Base-by-base conservation (phyloP, 1,140 invertebrate species). In the Penaeus japonicus region DNA sequence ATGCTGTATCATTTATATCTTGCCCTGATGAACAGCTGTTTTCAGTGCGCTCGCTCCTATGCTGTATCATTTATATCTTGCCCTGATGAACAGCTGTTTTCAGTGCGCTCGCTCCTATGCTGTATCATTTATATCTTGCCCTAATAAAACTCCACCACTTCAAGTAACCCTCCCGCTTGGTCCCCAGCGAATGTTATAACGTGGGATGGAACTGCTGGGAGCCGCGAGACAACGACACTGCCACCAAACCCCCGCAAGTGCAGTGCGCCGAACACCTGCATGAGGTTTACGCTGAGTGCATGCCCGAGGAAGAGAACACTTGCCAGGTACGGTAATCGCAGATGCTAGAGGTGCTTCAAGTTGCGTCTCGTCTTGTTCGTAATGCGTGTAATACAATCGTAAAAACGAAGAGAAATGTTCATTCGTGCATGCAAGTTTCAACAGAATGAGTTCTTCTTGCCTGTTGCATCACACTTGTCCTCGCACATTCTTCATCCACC, bases 251-350 rank as follows among this genome's bases (percentile, higher is more conserved):
- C 75, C 91, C 95, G 39, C 94, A 94, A 81, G 93, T 92, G 30
- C 93, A 94, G 78, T 97, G 96, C 91, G 93, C 93, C 77, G 92
- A 94, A 0, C 92, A 93, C 0, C 92, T 93, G 27, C 95, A 96
- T 91, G 94, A 95, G 90, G 95, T 95, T 90, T 96, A 96, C 89
- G 96, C 96, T 2, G 91, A 92, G 39, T 98, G 97, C 92, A 94
- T 95, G 90, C 94, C 95, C 0, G 93, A 94, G 0, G 95, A 96
- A 90, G 96, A 95, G 0, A 92, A 95, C 47, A 97, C 97, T 0
- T 98, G 97, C 92, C 95, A 95, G 92, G 95, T 95, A 57, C 2
- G 78, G 53, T 30, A 57, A 1, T 5, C 32, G 32, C 4, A 0
- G 5, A 15, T 12, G 47, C 47, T 47, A 15, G 47, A 47, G 39